Evolutionary conservation across 2,797 vertebrate genomes (phyloP), one percentile per base, ranked within the genome.

Genomic region (Platyrinchus mystaceus): DNA sequence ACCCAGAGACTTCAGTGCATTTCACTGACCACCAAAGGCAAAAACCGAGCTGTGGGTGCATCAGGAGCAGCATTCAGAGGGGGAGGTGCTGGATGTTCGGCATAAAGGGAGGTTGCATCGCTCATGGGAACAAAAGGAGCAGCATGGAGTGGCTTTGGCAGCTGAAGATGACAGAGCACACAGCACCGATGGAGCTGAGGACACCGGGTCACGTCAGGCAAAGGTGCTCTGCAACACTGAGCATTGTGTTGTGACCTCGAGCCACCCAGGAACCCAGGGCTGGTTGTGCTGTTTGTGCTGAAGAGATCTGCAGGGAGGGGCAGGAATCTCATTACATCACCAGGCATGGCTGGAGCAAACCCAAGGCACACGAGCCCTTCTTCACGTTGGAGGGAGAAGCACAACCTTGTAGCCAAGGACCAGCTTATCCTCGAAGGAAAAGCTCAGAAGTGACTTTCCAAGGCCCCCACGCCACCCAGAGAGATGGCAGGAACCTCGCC

Each of bases 301-400:
- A 44, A 55, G 75, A 14, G 53, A 46, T 41, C 41, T 82, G 58
- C 91, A 90, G 84, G 95, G 91, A 92, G 84, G 55, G 91, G 89
- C 91, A 95, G 84, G 47, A 73, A n/a, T 0, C 47, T 93, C 71
- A 41, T 95, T 67, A 89, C 89, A 87, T 92, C 95, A 84, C 30
- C 77, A 7, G 0, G 43, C 82, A 32, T 0, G 10, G 36, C 22
- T 93, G 95, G 89, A 89, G 87, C 59, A 26, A 71, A 62, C 58
- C 89, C 92, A 90, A 69, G 47, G 76, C 50, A 43, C 74, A 75
- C 39, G 20, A 69, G 34, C 63, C 66, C 37, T 84, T 46, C 63
- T 46, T 23, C 89, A 43, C 6, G 0, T 6, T 6, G 34, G 19
- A 60, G 49, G 34, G 12, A 64, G 39, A 32, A 76, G 80, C 50